These are phyloP conservation scores for Cabera pusaria DNA, from an alignment of 2,888 invertebrate genomes.

Conservation along the genomic window DNA sequence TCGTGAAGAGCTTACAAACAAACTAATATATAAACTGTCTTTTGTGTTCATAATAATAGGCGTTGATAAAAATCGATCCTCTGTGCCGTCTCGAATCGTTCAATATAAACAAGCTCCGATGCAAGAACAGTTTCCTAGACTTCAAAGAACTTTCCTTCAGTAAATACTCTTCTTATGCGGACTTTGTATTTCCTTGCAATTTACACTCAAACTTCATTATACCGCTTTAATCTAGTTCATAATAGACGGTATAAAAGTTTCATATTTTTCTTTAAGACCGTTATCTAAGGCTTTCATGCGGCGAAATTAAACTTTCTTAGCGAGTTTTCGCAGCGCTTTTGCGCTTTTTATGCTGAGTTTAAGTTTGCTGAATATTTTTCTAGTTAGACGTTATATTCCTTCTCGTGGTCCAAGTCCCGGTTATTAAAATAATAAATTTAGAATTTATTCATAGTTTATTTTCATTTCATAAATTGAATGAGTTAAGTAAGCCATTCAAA, in stretches of 20 bases:
- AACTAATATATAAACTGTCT: too few species aligned
- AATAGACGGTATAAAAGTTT: conserved; percentile 48
- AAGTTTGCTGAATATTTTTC: conserved; percentile 4
- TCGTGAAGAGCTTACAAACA: too few species aligned
- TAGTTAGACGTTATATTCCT: too few species aligned
- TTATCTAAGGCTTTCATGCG: conserved; percentile 20
- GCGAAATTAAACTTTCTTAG: conserved; percentile 15
- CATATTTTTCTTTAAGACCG: conserved; percentile 31
- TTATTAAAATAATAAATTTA: too few species aligned
- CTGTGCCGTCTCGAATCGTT: too few species aligned
- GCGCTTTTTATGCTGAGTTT: conserved; percentile 9
- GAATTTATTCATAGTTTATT: too few species aligned
- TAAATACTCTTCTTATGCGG: conserved; percentile 28
- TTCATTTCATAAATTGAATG: too few species aligned
- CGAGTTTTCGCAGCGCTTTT: conserved; percentile 11
- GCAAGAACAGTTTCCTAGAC: conserved; percentile 14
- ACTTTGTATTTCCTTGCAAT: conserved; percentile 38
- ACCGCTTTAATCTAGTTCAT: conserved; percentile 42
- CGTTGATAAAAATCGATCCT: too few species aligned
- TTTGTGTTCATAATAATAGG: too few species aligned
- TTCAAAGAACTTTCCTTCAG: conserved; percentile 11
- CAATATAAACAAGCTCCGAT: neutral
- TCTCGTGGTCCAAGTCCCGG: too few species aligned
- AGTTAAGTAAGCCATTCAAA: too few species aligned
- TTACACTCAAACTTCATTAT: conserved; percentile 48